These are phyloP conservation scores for Stercorarius parasiticus DNA, from an alignment of 2,113 vertebrate species.

Conservation along the genomic window DNA sequence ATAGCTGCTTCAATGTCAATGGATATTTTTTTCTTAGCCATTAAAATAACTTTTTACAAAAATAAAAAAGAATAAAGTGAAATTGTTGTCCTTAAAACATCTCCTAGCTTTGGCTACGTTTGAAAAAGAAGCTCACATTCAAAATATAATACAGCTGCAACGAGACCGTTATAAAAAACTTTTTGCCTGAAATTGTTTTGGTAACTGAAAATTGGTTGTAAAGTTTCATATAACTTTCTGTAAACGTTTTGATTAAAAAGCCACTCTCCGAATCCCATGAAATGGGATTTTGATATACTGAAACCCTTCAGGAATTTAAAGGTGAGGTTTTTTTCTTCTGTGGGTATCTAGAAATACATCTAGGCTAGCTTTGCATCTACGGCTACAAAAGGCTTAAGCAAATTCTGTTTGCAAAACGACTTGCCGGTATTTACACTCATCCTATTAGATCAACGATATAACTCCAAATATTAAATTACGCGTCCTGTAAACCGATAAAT, in stretches of 20 bases:
- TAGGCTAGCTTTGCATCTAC: neutral
- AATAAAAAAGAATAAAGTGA: neutral
- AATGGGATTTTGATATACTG: neutral
- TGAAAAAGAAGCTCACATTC: neutral
- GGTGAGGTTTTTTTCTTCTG: neutral
- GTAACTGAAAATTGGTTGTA: neutral
- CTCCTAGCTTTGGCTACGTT: neutral
- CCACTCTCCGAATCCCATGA: neutral
- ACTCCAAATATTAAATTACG: neutral
- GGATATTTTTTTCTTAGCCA: neutral
- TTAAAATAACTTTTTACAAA: neutral
- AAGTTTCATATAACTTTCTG: neutral
- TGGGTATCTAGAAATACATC: neutral
- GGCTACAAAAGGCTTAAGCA: neutral
- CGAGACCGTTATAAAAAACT: neutral
- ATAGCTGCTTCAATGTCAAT: neutral
- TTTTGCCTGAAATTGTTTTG: neutral
- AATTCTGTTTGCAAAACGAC: neutral
- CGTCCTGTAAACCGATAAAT: rapidly evolving
- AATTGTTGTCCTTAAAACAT: neutral
- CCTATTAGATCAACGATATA: neutral
- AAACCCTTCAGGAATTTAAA: neutral
- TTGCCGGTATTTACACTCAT: neutral
- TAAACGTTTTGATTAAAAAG: neutral
- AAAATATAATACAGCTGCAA: neutral